These are phyloP conservation scores for Ceuthmochares aereus DNA, from an alignment of 2,113 vertebrate genomes.

Conservation along the genomic window DNA sequence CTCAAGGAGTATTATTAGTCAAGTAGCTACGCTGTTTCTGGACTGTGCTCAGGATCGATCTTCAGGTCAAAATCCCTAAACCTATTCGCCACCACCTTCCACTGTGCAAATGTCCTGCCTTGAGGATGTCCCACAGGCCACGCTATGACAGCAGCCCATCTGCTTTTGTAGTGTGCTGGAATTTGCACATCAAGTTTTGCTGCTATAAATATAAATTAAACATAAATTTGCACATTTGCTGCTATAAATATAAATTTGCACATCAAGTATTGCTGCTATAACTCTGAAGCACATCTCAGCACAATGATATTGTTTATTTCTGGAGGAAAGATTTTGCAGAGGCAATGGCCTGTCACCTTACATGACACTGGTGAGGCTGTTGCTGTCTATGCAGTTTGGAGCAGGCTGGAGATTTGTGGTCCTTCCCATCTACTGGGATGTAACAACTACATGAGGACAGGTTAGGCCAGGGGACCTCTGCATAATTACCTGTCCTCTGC, in stretches of 20 bases:
- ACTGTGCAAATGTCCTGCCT: too few species aligned
- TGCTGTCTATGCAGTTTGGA: not conserved
- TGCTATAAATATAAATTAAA: too few species aligned
- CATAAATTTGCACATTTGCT: too few species aligned
- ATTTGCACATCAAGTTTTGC: not conserved
- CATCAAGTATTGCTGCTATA: not conserved
- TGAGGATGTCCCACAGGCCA: not conserved
- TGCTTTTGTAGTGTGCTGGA: not conserved
- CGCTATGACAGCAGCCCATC: not conserved
- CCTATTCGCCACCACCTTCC: not conserved
- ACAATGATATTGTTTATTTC: not conserved
- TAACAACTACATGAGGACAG: not conserved
- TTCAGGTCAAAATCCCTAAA: not conserved
- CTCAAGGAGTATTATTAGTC: not conserved
- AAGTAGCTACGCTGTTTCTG: not conserved
- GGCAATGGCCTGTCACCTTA: not conserved
- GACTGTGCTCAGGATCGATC: not conserved
- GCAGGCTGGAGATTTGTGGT: not conserved
- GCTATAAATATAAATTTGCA: too few species aligned
- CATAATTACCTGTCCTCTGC: accelerated
- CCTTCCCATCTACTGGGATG: not conserved
- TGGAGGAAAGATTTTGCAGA: not conserved
- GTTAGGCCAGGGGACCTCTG: not conserved
- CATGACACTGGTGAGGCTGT: not conserved
- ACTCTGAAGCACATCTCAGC: not conserved